Base-by-base conservation (phyloP, 2,797 vertebrate species). In the Lepilemur ruficaudatus region DNA sequence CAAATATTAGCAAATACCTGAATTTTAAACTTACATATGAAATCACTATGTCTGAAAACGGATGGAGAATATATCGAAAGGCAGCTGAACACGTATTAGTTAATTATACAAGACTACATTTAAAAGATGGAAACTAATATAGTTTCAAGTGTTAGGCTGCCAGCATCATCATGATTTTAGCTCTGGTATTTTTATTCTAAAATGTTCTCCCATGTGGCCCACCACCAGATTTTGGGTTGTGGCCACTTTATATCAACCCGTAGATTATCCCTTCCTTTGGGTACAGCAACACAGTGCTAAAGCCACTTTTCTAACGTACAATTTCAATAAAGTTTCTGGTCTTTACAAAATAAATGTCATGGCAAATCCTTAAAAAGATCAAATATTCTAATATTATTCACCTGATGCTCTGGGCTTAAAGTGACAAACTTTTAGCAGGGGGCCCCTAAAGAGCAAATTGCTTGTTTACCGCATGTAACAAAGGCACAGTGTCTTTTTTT, bases 301-400 rank as follows among this genome's bases (percentile, higher is more conserved):
- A 81, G 78, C 43, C 76, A 84, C 35, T 94, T 73, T 91, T 41
- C 25, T 67, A 32, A 75, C 82, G 73, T 79, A 95, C 93, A 55
- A 43, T 67, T 90, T 97, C 79, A 93, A 88, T 91, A 46, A 93
- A 92, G 38, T 93, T 81, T 92, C 79, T 76, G 50, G 50, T 92
- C 84, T 90, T 91, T 87, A 57, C 50, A 92, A 96, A 97, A 92
- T 59, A 96, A 95, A 95, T 92, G 83, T 90, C 86, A 87, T 11
- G 73, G 93, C 28, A 90, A 94, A 88, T 86, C 69, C 80, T 96
- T 84, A 78, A 88, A 93, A 94, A 75, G 63, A 97, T 92, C 32
- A 75, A 91, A 78, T 90, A 84, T 70, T 90, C 52, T 82, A 72
- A 75, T 82, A 32, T 65, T 90, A 69, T 88, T 93, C 83, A 65